These are phyloP conservation scores for Plebejus anna DNA, from an alignment of 2,888 invertebrate species.

Conservation along the genomic window DNA sequence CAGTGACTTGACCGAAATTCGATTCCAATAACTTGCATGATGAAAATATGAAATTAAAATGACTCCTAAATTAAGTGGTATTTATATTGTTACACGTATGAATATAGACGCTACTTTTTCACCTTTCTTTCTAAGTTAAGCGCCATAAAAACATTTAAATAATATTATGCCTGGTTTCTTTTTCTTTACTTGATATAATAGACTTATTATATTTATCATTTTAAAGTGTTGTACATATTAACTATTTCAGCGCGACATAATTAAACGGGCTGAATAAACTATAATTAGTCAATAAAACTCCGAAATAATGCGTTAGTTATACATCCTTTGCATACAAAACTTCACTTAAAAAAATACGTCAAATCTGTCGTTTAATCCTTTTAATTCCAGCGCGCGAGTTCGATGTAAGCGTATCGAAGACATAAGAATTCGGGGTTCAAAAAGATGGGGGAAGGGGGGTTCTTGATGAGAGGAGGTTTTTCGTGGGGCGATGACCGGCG, in stretches of 20 bases:
- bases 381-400: slow-evolving; percentile 20
- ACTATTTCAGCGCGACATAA: no score
- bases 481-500: slow-evolving; percentile 73
- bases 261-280: background rate
- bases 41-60: background rate
- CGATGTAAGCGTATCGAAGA: slow-evolving; percentile 36
- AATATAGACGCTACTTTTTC: no score
- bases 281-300: background rate
- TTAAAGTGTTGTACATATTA: no score
- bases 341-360: slow-evolving; percentile 3
- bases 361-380: background rate
- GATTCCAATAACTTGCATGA: background rate
- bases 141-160: no score
- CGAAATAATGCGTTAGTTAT: background rate
- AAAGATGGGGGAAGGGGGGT: slow-evolving; percentile 57
- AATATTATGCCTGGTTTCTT: no score
- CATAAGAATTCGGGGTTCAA: slow-evolving; percentile 74
- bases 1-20: slow-evolving; percentile 23
- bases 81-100: no score
- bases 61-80: no score
- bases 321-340: background rate
- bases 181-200: no score
- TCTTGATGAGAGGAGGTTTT: slow-evolving; percentile 78
- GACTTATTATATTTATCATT: no score
- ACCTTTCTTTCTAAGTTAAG: no score